A percentile compares a stretch with the other conserved stretches of the same genome.
Evolutionary conservation across 2,888 invertebrate species (phyloP).

Genomic region (Heteropelma amictum): DNA sequence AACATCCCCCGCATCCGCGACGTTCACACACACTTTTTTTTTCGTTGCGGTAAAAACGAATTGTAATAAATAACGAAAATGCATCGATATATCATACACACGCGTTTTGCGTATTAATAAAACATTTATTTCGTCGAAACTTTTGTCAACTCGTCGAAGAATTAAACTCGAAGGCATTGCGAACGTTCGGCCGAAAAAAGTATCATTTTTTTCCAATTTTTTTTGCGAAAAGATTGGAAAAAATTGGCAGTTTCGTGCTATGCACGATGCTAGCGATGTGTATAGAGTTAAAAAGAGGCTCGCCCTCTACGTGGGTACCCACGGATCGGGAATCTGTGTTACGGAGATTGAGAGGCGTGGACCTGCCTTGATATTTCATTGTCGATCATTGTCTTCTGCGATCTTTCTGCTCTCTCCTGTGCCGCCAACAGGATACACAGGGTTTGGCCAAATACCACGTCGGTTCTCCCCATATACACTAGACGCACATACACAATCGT

Average conservation of each 20-base stretch:
- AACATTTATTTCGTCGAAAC: no score
- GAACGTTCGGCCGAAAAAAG: no score
- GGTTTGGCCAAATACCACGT: constrained; percentile 28
- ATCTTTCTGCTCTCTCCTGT: constrained; percentile 20
- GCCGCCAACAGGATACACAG: constrained; percentile 22
- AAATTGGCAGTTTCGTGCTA: not conserved
- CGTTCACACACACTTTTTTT: no score
- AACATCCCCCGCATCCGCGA: no score
- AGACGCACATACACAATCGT: constrained; percentile 17
- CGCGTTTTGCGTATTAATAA: no score
- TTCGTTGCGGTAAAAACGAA: no score
- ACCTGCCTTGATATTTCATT: constrained; percentile 43
- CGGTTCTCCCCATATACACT: constrained; percentile 6
- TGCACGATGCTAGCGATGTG: not conserved
- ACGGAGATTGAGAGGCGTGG: constrained; percentile 40
- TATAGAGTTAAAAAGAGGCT: not conserved
- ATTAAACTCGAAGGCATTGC: no score
- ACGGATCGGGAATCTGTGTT: constrained; percentile 5
- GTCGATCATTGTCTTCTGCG: constrained; percentile 52
- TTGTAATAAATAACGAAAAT: no score
- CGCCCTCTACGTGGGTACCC: constrained; percentile 18
- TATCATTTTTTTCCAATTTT: no score
- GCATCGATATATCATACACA: no score
- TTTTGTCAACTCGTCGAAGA: no score
- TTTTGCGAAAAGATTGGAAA: not conserved